Percentiles rank a stretch among this genome's conserved stretches.
phyloP scores from a whole-genome alignment of 1,140 invertebrate genomes.

The Neuroterus valhalla region DNA sequence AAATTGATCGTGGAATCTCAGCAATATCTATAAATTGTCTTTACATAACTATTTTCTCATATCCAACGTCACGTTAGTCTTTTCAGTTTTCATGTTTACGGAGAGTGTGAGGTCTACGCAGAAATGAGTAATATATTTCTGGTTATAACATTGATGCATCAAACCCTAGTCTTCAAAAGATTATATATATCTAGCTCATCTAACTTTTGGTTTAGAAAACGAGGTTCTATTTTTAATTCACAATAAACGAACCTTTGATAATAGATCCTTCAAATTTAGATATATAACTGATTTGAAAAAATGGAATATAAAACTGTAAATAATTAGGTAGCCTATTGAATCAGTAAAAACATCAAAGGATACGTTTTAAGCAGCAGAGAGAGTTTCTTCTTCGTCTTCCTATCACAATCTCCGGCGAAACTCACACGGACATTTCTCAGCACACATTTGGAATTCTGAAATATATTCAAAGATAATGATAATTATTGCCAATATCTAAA shows the following conservation, averaged over 20 bases:
- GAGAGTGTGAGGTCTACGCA: background rate
- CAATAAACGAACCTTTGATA: too few relatives aligned
- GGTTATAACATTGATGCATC: constrained; percentile 10
- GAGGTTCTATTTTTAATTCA: too few relatives aligned
- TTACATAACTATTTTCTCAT: background rate
- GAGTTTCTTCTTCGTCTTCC: constrained; percentile 36
- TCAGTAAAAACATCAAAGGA: constrained; percentile 58
- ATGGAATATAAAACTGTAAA: too few relatives aligned
- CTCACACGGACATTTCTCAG: constrained; percentile 50
- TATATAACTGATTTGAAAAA: too few relatives aligned
- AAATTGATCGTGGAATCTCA: background rate
- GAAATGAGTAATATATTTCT: constrained; percentile 8
- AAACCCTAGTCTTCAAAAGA: background rate
- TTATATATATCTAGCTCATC: background rate
- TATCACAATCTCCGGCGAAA: constrained; percentile 49
- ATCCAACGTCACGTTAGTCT: constrained; percentile 14
- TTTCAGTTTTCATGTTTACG: constrained; percentile 9
- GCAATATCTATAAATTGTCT: background rate
- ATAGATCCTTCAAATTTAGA: too few relatives aligned
- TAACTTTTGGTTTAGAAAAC: background rate
- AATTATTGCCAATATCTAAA: constrained; percentile 25
- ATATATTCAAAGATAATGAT: constrained; percentile 37
- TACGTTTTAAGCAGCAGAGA: constrained; percentile 64
- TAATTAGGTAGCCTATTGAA: background rate
- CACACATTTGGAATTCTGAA: constrained; percentile 54